These are phyloP conservation scores for Meteorus cinctellus DNA, from an alignment of 2,888 invertebrate species.

Conservation along the genomic window DNA sequence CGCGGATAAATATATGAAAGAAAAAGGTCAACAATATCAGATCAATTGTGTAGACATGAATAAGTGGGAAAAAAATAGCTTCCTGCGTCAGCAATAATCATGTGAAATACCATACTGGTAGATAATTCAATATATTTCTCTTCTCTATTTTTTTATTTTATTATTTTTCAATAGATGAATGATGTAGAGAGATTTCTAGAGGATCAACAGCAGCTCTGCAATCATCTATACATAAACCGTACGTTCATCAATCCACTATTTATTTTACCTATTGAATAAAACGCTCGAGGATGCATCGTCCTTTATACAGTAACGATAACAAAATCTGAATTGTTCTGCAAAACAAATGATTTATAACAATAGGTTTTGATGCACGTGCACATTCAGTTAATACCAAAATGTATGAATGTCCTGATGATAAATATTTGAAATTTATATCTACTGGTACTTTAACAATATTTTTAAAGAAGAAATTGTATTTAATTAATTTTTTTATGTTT, in stretches of 20 bases:
- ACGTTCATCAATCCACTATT: constrained; percentile 26
- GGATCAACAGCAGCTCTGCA: constrained; percentile 52
- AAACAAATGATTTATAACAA: neutral
- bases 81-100: neutral
- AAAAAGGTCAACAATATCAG: neutral
- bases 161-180: constrained; percentile 20
- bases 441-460: too few species aligned
- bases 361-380: neutral
- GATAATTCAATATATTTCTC: neutral
- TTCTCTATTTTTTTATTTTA: neutral
- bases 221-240: constrained; percentile 47
- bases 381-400: neutral
- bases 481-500: neutral
- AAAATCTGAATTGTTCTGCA: neutral
- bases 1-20: neutral
- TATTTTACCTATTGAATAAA: neutral
- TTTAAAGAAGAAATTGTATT: neutral
- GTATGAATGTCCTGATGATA: neutral
- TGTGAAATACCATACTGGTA: neutral
- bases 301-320: neutral
- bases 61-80: neutral
- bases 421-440: neutral
- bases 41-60: neutral
- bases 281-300: neutral
- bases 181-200: constrained; percentile 46